phyloP scores from a whole-genome alignment of 2,888 invertebrate genomes.

The Rhyacophila evoluta region DNA sequence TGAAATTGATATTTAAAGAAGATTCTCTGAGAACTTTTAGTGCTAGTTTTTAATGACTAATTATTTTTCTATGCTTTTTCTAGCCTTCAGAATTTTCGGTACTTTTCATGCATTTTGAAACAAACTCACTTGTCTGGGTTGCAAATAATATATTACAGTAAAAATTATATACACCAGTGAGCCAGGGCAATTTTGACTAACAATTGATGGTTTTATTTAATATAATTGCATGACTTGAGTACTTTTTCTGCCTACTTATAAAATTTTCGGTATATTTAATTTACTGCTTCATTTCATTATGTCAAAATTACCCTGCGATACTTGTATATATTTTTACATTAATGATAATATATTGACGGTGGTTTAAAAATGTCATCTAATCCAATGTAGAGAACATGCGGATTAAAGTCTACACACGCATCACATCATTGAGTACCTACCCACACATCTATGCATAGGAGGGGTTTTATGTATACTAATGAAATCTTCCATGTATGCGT shows the following conservation, averaged over 20 bases:
- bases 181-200: not conserved
- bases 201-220: too few relatives aligned
- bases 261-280: not conserved
- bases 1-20: not conserved
- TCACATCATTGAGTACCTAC: conserved; percentile 13
- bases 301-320: not conserved
- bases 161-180: not conserved
- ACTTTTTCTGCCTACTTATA: not conserved
- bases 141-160: not conserved
- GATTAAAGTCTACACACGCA: not conserved
- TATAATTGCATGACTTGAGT: not conserved
- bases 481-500: conserved; percentile 15
- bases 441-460: conserved; percentile 18
- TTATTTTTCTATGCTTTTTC: conserved; percentile 24
- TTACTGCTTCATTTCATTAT: not conserved
- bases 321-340: not conserved
- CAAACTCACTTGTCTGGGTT: not conserved
- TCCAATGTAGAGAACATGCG: not conserved
- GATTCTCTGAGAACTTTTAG: not conserved
- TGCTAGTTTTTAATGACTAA: conserved; percentile 5
- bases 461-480: conserved; percentile 19
- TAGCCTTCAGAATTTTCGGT: not conserved
- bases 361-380: not conserved
- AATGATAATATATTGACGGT: not conserved
- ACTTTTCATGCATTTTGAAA: not conserved